Percentiles rank a stretch among this genome's conserved stretches.
Conservation (phyloP, 1,140 invertebrate species). For the Varroa destructor region DNA sequence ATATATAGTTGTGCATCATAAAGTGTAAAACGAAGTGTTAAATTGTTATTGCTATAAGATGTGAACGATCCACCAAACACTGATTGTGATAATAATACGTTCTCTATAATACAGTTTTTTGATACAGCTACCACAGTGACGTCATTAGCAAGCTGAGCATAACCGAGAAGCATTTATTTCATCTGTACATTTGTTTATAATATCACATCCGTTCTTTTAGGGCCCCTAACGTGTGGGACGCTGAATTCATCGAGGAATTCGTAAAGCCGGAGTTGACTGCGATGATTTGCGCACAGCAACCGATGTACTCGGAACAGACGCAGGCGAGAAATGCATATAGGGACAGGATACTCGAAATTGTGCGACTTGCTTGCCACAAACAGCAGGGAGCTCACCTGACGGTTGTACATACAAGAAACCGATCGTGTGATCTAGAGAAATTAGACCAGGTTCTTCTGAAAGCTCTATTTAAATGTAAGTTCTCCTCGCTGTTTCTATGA, state of each 20-base stretch:
- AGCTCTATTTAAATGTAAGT: conserved; percentile 42
- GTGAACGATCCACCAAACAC: too few relatives aligned
- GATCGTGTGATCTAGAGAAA: conserved; percentile 39
- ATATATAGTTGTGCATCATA: too few relatives aligned
- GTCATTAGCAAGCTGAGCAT: too few relatives aligned
- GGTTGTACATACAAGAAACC: conserved; percentile 40
- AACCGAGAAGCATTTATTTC: too few relatives aligned
- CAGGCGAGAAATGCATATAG: conserved; percentile 36
- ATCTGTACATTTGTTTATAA: too few relatives aligned
- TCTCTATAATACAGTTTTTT: too few relatives aligned
- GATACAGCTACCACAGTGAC: too few relatives aligned
- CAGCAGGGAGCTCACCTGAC: conserved; percentile 39
- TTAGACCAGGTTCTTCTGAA: conserved; percentile 41
- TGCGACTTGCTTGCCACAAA: conserved; percentile 38
- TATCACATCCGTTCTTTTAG: conserved; percentile 29
- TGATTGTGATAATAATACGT: too few relatives aligned
- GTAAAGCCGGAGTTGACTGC: conserved; percentile 42
- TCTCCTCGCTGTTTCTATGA: neutral
- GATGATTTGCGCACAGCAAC: conserved; percentile 40
- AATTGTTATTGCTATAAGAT: too few relatives aligned
- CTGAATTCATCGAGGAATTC: conserved; percentile 40
- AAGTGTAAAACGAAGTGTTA: too few relatives aligned
- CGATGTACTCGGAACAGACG: conserved; percentile 36
- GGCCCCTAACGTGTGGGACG: conserved; percentile 34
- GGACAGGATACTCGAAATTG: conserved; percentile 41